These are phyloP conservation scores for Sycophaga agraensis DNA, from an alignment of 1,140 invertebrate genomes.

Conservation along the genomic window DNA sequence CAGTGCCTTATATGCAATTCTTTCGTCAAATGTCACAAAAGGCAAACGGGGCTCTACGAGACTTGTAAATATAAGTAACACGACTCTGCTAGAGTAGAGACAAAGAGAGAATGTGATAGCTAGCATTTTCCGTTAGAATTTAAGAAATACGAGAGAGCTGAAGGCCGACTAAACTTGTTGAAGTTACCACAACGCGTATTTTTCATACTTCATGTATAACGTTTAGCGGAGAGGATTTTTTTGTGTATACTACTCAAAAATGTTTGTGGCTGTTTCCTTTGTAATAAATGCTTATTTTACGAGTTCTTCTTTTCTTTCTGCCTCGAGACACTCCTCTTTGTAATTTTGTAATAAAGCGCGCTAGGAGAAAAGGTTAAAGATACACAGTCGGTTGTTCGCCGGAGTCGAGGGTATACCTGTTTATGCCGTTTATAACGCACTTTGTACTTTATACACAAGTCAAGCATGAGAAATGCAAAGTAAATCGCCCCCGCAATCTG, in stretches of 20 bases:
- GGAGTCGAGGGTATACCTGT: not conserved
- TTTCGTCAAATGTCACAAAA: not conserved
- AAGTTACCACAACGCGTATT: constrained; percentile 16
- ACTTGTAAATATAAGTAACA: constrained; percentile 22
- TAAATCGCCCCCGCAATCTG: constrained; percentile 8
- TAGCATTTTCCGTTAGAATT: constrained; percentile 16
- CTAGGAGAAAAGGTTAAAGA: no score
- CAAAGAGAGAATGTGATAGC: constrained; percentile 9
- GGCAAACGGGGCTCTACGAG: not conserved
- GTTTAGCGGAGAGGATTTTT: constrained; percentile 1
- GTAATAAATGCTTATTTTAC: not conserved
- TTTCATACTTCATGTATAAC: constrained; percentile 12
- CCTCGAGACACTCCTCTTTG: not conserved
- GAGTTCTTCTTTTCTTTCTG: not conserved
- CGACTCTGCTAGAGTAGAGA: not conserved
- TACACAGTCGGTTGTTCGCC: no score
- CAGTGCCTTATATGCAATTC: constrained; percentile 11
- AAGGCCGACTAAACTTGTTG: not conserved
- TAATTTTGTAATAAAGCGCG: constrained; percentile 1
- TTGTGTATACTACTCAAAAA: constrained; percentile 3
- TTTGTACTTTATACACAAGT: constrained; percentile 13
- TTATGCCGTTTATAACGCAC: constrained; percentile 9
- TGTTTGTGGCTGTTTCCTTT: not conserved
- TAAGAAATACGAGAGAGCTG: constrained; percentile 11
- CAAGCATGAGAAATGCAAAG: constrained; percentile 13